Evolutionary conservation across 2,888 invertebrate species (phyloP), one percentile per base, ranked within the genome.

Genomic region (Odontothrips loti): DNA sequence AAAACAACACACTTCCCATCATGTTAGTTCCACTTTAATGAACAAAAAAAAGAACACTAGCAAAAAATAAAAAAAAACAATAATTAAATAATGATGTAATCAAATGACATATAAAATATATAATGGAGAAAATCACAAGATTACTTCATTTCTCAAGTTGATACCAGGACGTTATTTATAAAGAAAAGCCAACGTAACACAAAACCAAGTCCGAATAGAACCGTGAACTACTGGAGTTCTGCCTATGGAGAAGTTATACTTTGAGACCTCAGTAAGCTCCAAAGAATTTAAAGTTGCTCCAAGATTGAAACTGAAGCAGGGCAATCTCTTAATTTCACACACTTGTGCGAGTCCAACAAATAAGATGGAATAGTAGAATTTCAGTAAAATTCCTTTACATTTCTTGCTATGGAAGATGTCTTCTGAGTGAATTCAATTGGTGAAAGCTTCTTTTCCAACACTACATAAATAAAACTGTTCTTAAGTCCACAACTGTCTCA

Each of bases 81-180:
- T 11, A 75, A 75, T 75, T 75, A 75, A 75, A 75, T 75, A 75
- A 27, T 75, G 68, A 75, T 23, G 68, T 75, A 75, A 75, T 75
- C 27, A 75, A 75, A 75, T 75, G 68, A 75, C 68, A 75, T 75
- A 75, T 75, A 75, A 75, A 75, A 75, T 75, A 75, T 75, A 75
- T 75, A 75, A 75, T 75, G 68, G 68, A 75, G 68, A 75, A 75
- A 75, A 75, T 75, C 68, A 75, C 68, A 27, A 75, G 68, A 27
- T 75, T 75, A 75, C 68, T 75, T 75, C 68, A 75, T 75, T 75
- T 75, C 68, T 75, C 68, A 75, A 75, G 68, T 75, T 27, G 23
- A 75, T 75, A 75, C 68, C 68, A 75, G 68, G 68, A 75, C 68
- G 12, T 75, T 12, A 75, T 27, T 27, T 75, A 75, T 27, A 75